phyloP scores from a whole-genome alignment of 2,113 vertebrate genomes.

The Epinephelus moara region DNA sequence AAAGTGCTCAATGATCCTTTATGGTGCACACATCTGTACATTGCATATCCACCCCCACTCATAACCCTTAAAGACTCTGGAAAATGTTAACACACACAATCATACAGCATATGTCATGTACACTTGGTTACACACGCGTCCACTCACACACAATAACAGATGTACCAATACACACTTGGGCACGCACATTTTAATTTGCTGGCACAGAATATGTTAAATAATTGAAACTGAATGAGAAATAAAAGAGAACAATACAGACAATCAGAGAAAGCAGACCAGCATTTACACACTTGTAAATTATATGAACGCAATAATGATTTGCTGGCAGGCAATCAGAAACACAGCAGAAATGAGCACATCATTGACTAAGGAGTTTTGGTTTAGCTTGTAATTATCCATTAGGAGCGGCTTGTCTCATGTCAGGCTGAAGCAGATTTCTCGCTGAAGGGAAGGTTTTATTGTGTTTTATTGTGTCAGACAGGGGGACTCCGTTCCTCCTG shows the following conservation, averaged over 20 bases:
- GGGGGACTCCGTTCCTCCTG: constrained; percentile 63
- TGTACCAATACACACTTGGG: background rate
- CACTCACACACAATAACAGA: background rate
- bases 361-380: constrained; percentile 52
- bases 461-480: constrained; percentile 68
- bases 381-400: constrained; percentile 60
- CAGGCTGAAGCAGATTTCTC: constrained; percentile 45
- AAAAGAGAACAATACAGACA: constrained; percentile 41
- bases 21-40: constrained; percentile 30
- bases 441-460: constrained; percentile 58
- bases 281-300: constrained; percentile 62
- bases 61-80: constrained; percentile 22
- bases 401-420: constrained; percentile 56
- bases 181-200: constrained; percentile 2
- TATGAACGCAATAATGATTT: constrained; percentile 68
- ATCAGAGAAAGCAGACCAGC: constrained; percentile 49
- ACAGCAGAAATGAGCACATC: constrained; percentile 28
- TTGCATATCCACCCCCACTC: constrained; percentile 38
- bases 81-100: constrained; percentile 33
- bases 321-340: constrained; percentile 62
- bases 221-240: constrained; percentile 48
- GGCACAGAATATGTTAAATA: constrained; percentile 38
- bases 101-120: background rate
- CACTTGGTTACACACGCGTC: background rate
- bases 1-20: constrained; percentile 32